Evolutionary conservation across 30 jellyfish, hydroid and myxozoan species (phyloP), one percentile per base, ranked within the genome.

Genomic region (Nemopilema nomurai): DNA sequence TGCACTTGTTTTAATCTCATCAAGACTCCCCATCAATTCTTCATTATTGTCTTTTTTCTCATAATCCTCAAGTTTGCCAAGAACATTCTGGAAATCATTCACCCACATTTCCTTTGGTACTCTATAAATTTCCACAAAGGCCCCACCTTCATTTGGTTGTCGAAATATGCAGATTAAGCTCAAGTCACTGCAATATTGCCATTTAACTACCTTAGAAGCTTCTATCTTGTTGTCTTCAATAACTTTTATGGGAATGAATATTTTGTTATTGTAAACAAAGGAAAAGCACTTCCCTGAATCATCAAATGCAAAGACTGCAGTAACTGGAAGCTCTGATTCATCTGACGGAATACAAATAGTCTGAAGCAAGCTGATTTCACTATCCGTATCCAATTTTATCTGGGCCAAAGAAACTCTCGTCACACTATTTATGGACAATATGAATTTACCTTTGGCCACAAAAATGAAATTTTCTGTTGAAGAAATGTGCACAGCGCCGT

Each of bases 51-150:
- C 28, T 27, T 74, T 74, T 16, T 49, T 71, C 1, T 49, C 86
- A 51, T 50, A 28, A 25, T 19, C 31, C 31, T 76, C 63, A 9
- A 50, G 53, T 28, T 53, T 76, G 6, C 69, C 62, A 71, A 76
- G 28, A n/a, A 72, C 75, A 52, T 53, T 63, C 31, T 76, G 53
- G 69, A 28, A 57, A 19, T 82, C 91, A 69, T 69, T 25, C 16
- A 72, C 41, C 91, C 91, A 82, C 41, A 24, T 25, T 30, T 82
- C 84, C 28, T n/a, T 82, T 17, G 91, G 91, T 13, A 82, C 27
- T 71, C 57, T 68, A 70, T 72, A 82, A 0, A 82, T 51, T 62
- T 82, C 91, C 18, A 71, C 27, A 28, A 27, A 49, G 57, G 69
- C 18, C 27, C 84, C 91, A 3, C 33, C n/a, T 41, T 13, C 20